Evolutionary conservation across 2,888 invertebrate species (phyloP).

Genomic region (Heliconius charithonia): DNA sequence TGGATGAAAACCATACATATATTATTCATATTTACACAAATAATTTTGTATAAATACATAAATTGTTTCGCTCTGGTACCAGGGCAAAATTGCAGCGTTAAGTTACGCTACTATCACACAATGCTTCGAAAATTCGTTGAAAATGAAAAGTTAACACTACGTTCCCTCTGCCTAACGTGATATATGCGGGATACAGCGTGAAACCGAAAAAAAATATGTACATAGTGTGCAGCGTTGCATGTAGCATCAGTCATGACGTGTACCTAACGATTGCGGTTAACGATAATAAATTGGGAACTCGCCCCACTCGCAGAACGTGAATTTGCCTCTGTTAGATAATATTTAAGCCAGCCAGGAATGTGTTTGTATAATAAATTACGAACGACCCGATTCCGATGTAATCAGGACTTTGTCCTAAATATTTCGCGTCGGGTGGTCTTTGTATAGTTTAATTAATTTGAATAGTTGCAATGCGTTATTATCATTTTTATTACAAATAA

Average conservation of each 20-base stretch:
- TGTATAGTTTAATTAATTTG: conserved; percentile 6
- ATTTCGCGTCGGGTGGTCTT: not conserved
- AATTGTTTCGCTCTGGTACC: too few species aligned
- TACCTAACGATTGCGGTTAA: conserved; percentile 30
- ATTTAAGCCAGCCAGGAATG: conserved; percentile 39
- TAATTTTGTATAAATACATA: not conserved
- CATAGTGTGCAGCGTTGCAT: not conserved
- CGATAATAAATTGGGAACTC: conserved; percentile 36
- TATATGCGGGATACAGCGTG: too few species aligned
- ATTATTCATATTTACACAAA: not conserved
- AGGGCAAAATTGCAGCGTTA: too few species aligned
- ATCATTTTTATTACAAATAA: too few species aligned
- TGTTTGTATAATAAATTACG: conserved; percentile 43
- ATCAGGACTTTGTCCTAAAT: conserved; percentile 23
- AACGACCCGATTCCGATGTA: conserved; percentile 37
- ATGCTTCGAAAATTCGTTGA: too few species aligned
- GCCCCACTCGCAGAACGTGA: conserved; percentile 37
- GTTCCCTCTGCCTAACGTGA: too few species aligned
- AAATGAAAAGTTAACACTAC: too few species aligned
- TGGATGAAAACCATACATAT: not conserved
- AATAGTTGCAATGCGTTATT: not conserved
- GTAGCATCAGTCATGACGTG: conserved; percentile 14
- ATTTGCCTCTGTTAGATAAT: conserved; percentile 42
- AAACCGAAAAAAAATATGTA: not conserved
- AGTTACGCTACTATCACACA: too few species aligned